Evolutionary conservation across 2,888 invertebrate species (phyloP).

Genomic region (Stenotaenia linearis): DNA sequence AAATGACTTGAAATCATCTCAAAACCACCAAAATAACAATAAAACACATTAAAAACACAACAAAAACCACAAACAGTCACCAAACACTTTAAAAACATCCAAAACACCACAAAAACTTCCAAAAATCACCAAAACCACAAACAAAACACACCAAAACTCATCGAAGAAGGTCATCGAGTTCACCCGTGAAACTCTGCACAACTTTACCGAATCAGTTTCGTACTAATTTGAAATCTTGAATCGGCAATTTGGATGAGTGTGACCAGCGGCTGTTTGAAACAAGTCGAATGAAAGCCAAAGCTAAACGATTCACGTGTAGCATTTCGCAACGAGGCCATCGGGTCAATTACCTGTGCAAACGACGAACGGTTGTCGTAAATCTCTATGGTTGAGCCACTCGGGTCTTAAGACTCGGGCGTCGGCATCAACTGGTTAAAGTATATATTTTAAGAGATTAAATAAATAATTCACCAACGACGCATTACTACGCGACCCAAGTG

Average conservation of each 20-base stretch:
- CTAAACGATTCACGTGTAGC: neutral
- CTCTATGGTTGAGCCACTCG: neutral
- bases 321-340: neutral
- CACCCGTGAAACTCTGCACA: too few species aligned
- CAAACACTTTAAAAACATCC: too few species aligned
- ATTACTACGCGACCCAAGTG: too few species aligned
- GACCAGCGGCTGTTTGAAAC: neutral
- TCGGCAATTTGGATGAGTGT: neutral
- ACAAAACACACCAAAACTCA: neutral
- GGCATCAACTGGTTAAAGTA: neutral
- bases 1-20: too few species aligned
- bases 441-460: neutral
- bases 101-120: too few species aligned
- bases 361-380: neutral
- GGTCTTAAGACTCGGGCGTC: neutral
- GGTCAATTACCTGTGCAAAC: conserved; percentile 18
- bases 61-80: too few species aligned
- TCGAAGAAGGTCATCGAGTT: neutral
- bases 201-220: neutral
- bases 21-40: too few species aligned
- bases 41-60: too few species aligned
- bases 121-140: too few species aligned
- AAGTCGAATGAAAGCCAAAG: neutral
- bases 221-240: neutral
- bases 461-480: too few species aligned